Evolutionary conservation across 2,888 invertebrate species (phyloP).

Genomic region (Acleris emargana): DNA sequence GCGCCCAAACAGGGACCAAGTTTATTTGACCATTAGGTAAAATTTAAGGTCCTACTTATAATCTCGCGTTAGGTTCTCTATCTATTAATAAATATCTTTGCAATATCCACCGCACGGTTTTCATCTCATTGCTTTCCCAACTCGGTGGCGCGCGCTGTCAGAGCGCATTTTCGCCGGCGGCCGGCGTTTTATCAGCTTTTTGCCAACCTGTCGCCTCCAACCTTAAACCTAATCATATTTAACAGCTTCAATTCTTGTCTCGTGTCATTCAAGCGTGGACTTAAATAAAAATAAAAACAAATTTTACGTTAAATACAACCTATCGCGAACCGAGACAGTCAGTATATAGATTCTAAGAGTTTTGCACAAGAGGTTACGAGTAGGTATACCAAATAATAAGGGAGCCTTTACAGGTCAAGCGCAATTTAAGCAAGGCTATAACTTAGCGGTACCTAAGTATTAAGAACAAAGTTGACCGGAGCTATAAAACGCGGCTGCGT

Average conservation of each 20-base stretch:
- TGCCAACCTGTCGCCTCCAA: conserved; percentile 35
- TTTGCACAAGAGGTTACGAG: no score
- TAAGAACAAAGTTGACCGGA: conserved; percentile 47
- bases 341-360: no score
- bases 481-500: conserved; percentile 53
- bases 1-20: no score
- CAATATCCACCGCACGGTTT: no score
- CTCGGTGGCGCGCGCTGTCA: conserved; percentile 33
- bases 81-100: no score
- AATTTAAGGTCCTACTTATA: no score
- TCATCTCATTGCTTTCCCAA: conserved; percentile 9
- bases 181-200: conserved; percentile 35
- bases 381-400: no score
- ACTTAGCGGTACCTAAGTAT: conserved; percentile 34
- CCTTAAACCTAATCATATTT: conserved; percentile 32
- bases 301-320: no score
- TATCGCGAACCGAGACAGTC: no score
- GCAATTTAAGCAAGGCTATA: conserved; percentile 30
- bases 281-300: conserved; percentile 1
- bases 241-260: conserved; percentile 30
- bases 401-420: conserved; percentile 3
- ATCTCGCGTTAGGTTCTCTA: no score
- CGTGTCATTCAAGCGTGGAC: conserved; percentile 20
- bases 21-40: no score
- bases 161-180: conserved; percentile 34